Evolutionary conservation across 2,113 vertebrate species (phyloP).

Genomic region (Mastomys natalensis): DNA sequence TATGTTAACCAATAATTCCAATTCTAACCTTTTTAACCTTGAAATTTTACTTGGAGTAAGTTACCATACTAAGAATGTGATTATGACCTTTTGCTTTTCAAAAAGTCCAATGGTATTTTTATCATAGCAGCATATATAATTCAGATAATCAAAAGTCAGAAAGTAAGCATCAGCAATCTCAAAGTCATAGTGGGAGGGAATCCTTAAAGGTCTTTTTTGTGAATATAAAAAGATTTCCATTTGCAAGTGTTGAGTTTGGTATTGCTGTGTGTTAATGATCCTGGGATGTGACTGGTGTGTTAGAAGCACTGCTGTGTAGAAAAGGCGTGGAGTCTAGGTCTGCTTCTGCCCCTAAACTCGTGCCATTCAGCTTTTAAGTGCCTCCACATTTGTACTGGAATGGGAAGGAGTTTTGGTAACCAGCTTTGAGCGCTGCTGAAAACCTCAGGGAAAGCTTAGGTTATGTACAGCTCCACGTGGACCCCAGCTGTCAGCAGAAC

Average conservation of each 20-base stretch:
- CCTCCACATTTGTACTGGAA: background rate
- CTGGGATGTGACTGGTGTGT: background rate
- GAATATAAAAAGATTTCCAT: background rate
- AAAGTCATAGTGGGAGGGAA: background rate
- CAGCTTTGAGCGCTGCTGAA: background rate
- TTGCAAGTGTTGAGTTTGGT: background rate
- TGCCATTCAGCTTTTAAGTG: background rate
- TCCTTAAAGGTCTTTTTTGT: background rate
- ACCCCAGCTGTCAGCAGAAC: background rate
- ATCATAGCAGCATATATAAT: background rate
- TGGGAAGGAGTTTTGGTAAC: background rate
- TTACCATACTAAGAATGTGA: slow-evolving; percentile 48
- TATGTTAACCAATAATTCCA: slow-evolving; percentile 44
- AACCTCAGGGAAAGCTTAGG: background rate
- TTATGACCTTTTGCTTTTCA: slow-evolving; percentile 56
- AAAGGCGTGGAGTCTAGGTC: background rate
- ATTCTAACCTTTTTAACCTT: slow-evolving; percentile 56
- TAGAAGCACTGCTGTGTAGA: background rate
- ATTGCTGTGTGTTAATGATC: background rate
- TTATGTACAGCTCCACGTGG: background rate
- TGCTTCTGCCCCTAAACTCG: background rate
- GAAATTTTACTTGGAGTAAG: slow-evolving; percentile 61
- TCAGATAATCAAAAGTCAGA: slow-evolving; percentile 21
- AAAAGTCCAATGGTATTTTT: slow-evolving; percentile 39
- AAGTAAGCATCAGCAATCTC: background rate